Conservation (phyloP, 1,140 invertebrate genomes). For the Temnothorax curvispinosus region DNA sequence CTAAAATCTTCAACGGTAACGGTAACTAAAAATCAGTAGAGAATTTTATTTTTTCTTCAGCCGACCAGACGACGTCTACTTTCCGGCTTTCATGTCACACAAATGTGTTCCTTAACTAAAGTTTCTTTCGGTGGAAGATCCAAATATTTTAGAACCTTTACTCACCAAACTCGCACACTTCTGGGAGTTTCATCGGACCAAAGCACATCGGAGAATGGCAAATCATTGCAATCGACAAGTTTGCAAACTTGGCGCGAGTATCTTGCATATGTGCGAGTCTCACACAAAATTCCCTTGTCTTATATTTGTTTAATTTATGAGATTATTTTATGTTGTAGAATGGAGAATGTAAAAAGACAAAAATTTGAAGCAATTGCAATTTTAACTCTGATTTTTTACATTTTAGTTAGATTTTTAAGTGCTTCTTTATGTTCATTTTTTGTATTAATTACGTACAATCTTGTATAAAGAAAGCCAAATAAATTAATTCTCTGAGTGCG, state of each 20-base stretch:
- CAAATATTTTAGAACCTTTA: constrained; percentile 64
- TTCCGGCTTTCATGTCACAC: constrained; percentile 1
- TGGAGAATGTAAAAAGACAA: not conserved
- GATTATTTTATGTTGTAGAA: not conserved
- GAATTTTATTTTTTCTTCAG: not conserved
- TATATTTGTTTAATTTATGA: not conserved
- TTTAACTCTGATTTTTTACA: not conserved
- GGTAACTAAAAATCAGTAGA: not conserved
- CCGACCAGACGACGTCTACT: not conserved
- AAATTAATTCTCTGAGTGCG: not conserved
- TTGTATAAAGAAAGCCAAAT: not conserved
- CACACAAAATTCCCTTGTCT: not conserved
- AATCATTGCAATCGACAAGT: constrained; percentile 21
- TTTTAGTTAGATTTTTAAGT: not conserved
- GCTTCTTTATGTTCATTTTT: not conserved
- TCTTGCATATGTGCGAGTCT: not conserved
- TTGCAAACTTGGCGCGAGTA: not conserved
- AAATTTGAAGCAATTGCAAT: not conserved
- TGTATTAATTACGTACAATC: not conserved
- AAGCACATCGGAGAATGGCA: constrained; percentile 10
- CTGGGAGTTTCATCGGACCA: constrained; percentile 31
- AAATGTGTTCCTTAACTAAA: constrained; percentile 42
- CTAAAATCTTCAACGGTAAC: not conserved
- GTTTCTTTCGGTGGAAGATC: constrained; percentile 35
- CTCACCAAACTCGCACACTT: constrained; percentile 28